Percentiles rank a stretch among this genome's conserved stretches.
Conservation (phyloP, 2,888 invertebrate genomes). For the Icerya purchasi region DNA sequence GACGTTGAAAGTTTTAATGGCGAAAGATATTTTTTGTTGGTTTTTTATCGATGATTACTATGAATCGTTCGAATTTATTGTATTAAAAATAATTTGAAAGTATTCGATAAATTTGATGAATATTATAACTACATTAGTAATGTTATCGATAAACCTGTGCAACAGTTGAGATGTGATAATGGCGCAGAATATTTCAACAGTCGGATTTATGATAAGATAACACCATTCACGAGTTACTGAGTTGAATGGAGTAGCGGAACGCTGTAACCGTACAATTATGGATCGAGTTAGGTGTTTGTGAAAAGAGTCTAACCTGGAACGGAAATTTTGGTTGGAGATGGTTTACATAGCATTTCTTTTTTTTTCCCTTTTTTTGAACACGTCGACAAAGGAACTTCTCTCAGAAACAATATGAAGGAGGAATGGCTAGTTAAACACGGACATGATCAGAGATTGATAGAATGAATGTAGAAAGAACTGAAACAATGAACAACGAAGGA, state of each 20-base stretch:
- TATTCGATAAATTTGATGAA: conserved; percentile 13
- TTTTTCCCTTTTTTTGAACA: too few relatives aligned
- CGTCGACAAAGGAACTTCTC: too few relatives aligned
- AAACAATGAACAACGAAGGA: too few relatives aligned
- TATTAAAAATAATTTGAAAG: conserved; percentile 17
- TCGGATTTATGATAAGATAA: conserved; percentile 14
- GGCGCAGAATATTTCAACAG: conserved; percentile 15
- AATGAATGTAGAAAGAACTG: too few relatives aligned
- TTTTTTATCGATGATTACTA: conserved; percentile 18
- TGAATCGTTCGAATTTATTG: conserved; percentile 13
- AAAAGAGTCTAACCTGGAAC: neutral
- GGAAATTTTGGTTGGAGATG: conserved; percentile 11
- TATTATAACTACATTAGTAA: conserved; percentile 15
- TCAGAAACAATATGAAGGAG: too few relatives aligned
- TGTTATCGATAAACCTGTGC: conserved; percentile 11
- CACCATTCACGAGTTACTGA: conserved; percentile 11
- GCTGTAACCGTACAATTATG: conserved; percentile 9
- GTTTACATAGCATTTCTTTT: too few relatives aligned
- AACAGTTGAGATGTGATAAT: conserved; percentile 14
- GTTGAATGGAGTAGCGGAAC: conserved; percentile 13
- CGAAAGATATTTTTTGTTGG: conserved; percentile 17
- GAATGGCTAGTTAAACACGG: too few relatives aligned
- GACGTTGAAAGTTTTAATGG: conserved; percentile 12
- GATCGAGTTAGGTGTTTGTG: neutral
- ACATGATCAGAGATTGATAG: too few relatives aligned